A percentile compares a stretch with the other conserved stretches of the same genome.
phyloP scores from a whole-genome alignment of 2,113 vertebrate species.

The Malaclemys terrapin region DNA sequence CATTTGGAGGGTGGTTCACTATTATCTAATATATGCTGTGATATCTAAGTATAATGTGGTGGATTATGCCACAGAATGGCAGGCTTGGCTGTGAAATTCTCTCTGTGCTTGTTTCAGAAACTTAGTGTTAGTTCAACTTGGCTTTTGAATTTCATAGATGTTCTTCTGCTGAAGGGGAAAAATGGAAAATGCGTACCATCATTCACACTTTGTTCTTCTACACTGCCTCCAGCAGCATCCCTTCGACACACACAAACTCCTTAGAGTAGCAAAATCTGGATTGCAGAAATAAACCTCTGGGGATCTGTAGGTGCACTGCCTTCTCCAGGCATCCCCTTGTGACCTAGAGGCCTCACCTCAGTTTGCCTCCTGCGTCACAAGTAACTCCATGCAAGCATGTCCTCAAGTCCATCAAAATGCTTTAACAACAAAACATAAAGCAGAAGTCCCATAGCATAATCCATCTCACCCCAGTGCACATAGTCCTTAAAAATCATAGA shows the following conservation, averaged over 20 bases:
- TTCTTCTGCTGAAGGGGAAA: not conserved
- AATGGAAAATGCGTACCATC: not conserved
- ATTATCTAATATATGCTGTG: not conserved
- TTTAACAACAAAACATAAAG: too few species aligned
- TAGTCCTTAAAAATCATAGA: too few species aligned
- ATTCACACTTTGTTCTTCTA: not conserved
- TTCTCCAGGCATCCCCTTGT: too few species aligned
- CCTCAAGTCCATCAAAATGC: too few species aligned
- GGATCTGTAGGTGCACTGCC: not conserved
- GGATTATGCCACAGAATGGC: not conserved
- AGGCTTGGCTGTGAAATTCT: not conserved
- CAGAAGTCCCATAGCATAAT: too few species aligned
- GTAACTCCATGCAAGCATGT: too few species aligned
- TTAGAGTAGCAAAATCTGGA: not conserved
- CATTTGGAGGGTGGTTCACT: not conserved
- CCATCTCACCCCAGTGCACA: too few species aligned
- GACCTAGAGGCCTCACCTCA: too few species aligned
- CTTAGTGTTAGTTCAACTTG: not conserved
- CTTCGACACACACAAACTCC: not conserved
- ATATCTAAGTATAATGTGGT: not conserved
- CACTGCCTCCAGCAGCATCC: not conserved
- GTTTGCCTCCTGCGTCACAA: too few species aligned
- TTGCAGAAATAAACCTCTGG: not conserved
- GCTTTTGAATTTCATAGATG: not conserved
- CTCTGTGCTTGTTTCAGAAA: not conserved